Base-by-base conservation (phyloP, 2,797 vertebrate species). In the Gorsachius magnificus region DNA sequence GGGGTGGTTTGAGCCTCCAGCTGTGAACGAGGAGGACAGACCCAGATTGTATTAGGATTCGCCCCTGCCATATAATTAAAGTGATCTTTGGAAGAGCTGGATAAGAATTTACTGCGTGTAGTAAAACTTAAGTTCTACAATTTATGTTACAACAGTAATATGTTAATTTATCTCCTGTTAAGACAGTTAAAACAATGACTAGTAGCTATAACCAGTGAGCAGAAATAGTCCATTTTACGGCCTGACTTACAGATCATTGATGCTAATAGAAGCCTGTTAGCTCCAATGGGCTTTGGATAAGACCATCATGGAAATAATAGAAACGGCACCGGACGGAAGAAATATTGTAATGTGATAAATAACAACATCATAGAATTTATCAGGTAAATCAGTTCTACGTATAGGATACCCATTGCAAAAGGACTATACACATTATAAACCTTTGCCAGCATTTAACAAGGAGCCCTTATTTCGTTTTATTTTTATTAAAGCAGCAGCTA, bases 101-200 rank as follows among this genome's bases (percentile, higher is more conserved):
- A 10, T 74, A 29, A 89, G 79, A 36, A 88, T 94, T 94, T 96
- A 96, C 20, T 41, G 51, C 70, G 0, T 0, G 56, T 33, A 61
- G 35, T 96, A 90, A 96, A 95, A 86, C 46, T 58, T 72, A 60
- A 82, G 13, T 70, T 29, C 63, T 13, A 22, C 36, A 6, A 18
- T 5, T 82, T 41, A 56, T 93, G 75, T 95, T 88, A 70, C 91
- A 82, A 5, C 9, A 33, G 74, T 0, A 11, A 25, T 6, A 76
- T 50, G 54, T 75, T 86, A 79, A 96, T 96, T 95, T 91, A 91
- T 94, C 54, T 88, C 65, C 80, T 66, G 70, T 15, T 88, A 80
- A 83, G 53, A 16, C 76, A 79, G 54, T 79, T 78, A 69, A 69
- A 91, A 68, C 80, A 51, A 24, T 5, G 80, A 35, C 91, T 88